Evolutionary conservation across 2,888 invertebrate species (phyloP).

Genomic region (Cryptocephalus moraei): DNA sequence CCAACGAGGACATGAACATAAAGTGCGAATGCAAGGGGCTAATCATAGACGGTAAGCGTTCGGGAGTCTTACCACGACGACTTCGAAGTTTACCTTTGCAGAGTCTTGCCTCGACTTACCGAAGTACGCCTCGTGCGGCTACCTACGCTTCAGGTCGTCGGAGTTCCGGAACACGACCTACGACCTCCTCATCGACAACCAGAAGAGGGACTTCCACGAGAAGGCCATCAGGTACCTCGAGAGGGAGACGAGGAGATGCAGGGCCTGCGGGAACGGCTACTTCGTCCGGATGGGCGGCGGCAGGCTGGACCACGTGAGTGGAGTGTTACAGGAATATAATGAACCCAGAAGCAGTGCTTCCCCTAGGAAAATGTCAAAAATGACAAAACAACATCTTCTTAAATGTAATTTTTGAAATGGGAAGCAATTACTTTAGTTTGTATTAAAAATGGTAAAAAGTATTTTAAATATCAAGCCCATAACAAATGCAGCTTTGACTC

Average conservation of each 20-base stretch:
- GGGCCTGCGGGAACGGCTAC: constrained; percentile 45
- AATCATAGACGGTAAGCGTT: constrained; percentile 29
- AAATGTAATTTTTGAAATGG: too few relatives aligned
- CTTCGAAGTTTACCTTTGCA: constrained; percentile 23
- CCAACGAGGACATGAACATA: constrained; percentile 26
- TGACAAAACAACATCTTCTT: too few relatives aligned
- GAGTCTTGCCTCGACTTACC: constrained; percentile 45
- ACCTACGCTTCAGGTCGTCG: constrained; percentile 48
- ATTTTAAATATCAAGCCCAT: too few relatives aligned
- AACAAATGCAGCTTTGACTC: too few relatives aligned
- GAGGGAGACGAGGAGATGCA: constrained; percentile 47
- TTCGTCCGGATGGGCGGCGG: constrained; percentile 40
- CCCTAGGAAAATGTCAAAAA: too few relatives aligned
- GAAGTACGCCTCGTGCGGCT: constrained; percentile 51
- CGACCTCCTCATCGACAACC: constrained; percentile 50
- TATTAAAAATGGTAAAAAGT: too few relatives aligned
- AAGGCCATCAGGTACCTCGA: constrained; percentile 49
- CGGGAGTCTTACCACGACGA: neutral
- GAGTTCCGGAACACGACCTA: constrained; percentile 51
- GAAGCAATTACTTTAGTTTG: too few relatives aligned
- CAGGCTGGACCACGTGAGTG: constrained; percentile 24
- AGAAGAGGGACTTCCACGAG: constrained; percentile 51
- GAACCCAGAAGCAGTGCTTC: too few relatives aligned
- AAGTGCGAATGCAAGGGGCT: constrained; percentile 38
- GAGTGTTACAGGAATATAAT: too few relatives aligned